Base-by-base conservation (phyloP, 2,113 vertebrate species). In the Apteryx mantelli region DNA sequence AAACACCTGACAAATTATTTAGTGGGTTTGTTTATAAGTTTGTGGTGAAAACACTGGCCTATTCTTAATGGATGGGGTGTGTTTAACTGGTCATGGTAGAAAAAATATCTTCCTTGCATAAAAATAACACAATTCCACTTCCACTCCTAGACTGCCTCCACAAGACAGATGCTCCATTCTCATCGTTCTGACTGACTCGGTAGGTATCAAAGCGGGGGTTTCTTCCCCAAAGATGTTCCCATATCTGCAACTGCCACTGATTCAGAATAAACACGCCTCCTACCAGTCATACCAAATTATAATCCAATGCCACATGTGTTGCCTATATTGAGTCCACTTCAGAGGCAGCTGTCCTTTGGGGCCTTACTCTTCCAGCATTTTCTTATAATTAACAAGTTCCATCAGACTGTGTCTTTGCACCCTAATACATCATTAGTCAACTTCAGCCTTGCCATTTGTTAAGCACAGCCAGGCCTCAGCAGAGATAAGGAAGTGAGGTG, bases 231-330 rank as follows among this genome's bases (percentile, higher is more conserved):
- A 65, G 88, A 48, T 28, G 32, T 42, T 90, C 38, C 42, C 48
- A 55, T 1, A 0, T 40, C 93, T 65, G 52, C 80, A 63, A 44
- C 71, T 85, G 89, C 87, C 94, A 70, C 13, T 11, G 17, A 77
- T 86, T 97, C 77, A 50, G 82, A 94, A 92, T 93, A 76, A 95
- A 95, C 55, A 84, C 21, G 48, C 42, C 64, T 88, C 63, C 69
- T 53, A 46, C 48, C 86, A 92, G 78, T 71, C 60, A 66, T 58
- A 69, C 90, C 95, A 88, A 89, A 88, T 79, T 32, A 88, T 36
- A 90, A 65, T 46, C 90, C 77, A 19, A 60, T 6, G 24, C 76
- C 70, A 78, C 70, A 28, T 7, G 53, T 48, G 66, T 84, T 81
- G 40, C 58, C 69, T 70, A 61, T 34, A 56, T 2, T 46, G 68